phyloP scores from a whole-genome alignment of 2,797 vertebrate genomes.

The Acropternis orthonyx region DNA sequence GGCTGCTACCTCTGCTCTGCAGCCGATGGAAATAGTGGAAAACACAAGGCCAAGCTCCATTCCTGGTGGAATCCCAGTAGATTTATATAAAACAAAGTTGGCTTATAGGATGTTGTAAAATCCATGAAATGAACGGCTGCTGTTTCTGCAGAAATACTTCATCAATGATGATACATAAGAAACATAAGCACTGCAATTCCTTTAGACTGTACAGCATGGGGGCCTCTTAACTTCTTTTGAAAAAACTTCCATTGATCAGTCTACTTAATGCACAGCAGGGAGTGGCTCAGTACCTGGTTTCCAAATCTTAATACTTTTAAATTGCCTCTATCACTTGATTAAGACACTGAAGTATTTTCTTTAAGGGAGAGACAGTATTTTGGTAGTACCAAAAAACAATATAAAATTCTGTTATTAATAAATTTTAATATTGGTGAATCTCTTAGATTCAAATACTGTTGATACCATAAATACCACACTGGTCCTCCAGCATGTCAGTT shows the following conservation, averaged over 20 bases:
- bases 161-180: not conserved
- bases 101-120: not conserved
- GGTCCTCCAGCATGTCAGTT: not conserved
- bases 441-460: not conserved
- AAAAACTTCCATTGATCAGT: not conserved
- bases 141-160: not conserved
- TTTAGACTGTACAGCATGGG: not conserved
- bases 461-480: not conserved
- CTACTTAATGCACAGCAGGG: not conserved
- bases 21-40: not conserved
- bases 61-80: not conserved
- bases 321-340: not conserved
- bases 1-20: not conserved
- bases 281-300: not conserved
- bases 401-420: not conserved
- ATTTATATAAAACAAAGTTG: not conserved
- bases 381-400: not conserved
- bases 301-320: not conserved
- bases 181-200: not conserved
- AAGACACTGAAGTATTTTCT: not conserved
- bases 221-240: not conserved
- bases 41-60: not conserved
- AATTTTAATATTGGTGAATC: not conserved
- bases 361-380: not conserved
- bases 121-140: not conserved